phyloP scores from a whole-genome alignment of 2,888 invertebrate genomes.

The Phyllotreta cruciferae region DNA sequence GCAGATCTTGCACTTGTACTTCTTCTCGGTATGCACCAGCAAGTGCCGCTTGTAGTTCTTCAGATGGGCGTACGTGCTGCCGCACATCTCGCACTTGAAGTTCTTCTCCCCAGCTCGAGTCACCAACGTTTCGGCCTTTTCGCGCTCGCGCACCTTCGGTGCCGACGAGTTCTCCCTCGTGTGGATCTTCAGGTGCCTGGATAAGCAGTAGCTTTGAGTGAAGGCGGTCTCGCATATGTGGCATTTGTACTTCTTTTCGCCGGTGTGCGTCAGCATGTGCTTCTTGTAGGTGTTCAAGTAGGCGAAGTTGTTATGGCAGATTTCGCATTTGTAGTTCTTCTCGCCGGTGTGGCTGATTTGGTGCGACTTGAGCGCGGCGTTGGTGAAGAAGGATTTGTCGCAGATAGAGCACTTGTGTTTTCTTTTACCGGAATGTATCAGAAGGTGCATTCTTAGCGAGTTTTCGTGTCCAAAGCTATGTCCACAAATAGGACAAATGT shows the following conservation, averaged over 20 bases:
- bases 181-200: constrained; percentile 8
- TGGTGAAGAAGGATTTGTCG: constrained; percentile 11
- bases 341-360: constrained; percentile 15
- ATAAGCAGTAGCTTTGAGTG: constrained; percentile 8
- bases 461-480: constrained; percentile 12
- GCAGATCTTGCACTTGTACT: constrained; percentile 8
- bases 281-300: constrained; percentile 12
- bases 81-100: constrained; percentile 12
- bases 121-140: constrained; percentile 9
- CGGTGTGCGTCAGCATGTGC: constrained; percentile 9
- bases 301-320: constrained; percentile 12
- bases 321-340: constrained; percentile 15
- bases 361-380: constrained; percentile 9
- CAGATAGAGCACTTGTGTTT: constrained; percentile 3
- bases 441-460: constrained; percentile 6
- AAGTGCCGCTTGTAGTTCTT: constrained; percentile 10
- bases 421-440: constrained; percentile 13
- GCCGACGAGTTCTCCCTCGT: constrained; percentile 7
- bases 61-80: constrained; percentile 14
- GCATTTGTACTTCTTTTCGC: constrained; percentile 8
- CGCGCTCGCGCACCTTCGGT: constrained; percentile 7
- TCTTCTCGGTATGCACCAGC: constrained; percentile 11
- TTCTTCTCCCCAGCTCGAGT: constrained; percentile 11
- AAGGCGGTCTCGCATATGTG: constrained; percentile 13
- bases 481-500: constrained; percentile 12